These are phyloP conservation scores for Megaptera novaeangliae DNA, from an alignment of 2,113 vertebrate species.

Conservation along the genomic window DNA sequence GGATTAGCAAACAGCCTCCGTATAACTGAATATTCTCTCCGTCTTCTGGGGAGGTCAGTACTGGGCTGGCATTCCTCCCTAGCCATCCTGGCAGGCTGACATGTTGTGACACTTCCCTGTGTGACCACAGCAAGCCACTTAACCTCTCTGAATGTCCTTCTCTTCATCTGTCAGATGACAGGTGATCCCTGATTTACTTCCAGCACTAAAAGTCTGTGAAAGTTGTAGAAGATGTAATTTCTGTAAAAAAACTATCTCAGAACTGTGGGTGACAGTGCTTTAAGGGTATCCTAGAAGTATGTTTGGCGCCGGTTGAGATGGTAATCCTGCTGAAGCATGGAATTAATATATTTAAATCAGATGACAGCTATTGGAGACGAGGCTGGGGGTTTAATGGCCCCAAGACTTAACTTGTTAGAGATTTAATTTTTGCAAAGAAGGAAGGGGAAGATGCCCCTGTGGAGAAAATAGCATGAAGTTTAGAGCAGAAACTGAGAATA, in stretches of 20 bases:
- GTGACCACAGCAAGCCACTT: not conserved
- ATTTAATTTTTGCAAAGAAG: not conserved
- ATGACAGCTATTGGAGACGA: not conserved
- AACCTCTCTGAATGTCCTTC: not conserved
- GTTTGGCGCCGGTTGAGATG: not conserved
- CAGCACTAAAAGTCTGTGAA: not conserved
- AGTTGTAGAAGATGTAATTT: not conserved
- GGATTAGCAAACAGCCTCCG: not conserved
- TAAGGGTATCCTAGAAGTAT: not conserved
- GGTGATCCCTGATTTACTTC: not conserved
- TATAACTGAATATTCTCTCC: not conserved
- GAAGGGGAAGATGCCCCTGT: not conserved
- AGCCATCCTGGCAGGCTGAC: not conserved
- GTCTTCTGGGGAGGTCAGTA: not conserved
- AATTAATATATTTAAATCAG: not conserved
- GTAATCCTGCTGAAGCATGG: not conserved
- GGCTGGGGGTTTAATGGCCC: not conserved
- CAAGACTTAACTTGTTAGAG: not conserved
- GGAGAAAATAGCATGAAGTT: not conserved
- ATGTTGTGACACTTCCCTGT: not conserved
- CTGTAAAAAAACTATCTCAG: not conserved
- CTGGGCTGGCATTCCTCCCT: not conserved
- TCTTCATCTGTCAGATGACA: not conserved
- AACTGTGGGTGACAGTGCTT: not conserved
- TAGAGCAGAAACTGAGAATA: constrained; percentile 1